These are phyloP conservation scores for Phoxinus dragarum DNA, from an alignment of 2,797 vertebrate species.

Conservation along the genomic window DNA sequence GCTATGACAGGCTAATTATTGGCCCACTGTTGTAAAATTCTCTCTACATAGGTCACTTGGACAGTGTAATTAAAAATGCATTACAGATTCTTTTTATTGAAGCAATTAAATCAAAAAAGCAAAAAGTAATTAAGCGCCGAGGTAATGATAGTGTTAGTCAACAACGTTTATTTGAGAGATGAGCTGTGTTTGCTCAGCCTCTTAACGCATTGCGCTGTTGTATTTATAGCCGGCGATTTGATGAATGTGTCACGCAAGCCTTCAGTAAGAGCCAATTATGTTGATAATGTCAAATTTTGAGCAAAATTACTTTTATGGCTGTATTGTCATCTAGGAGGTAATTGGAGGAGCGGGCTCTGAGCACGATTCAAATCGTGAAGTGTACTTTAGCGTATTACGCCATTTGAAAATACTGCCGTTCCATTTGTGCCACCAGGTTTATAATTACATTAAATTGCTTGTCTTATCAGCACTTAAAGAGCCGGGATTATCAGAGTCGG, in stretches of 20 bases:
- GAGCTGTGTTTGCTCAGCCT: conserved; percentile 86
- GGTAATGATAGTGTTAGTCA: conserved; percentile 99
- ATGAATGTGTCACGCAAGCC: conserved; percentile 90
- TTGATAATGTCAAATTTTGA: conserved; percentile 98
- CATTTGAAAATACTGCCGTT: conserved; percentile 76
- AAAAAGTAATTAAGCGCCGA: conserved; percentile 92
- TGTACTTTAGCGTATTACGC: conserved; percentile 74
- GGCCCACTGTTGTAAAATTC: conserved; percentile 95
- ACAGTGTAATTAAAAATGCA: conserved; percentile 99
- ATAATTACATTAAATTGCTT: conserved; percentile 86
- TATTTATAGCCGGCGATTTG: conserved; percentile 89
- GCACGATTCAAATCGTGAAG: conserved; percentile 76
- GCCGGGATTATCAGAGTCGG: conserved; percentile 81
- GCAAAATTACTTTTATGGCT: conserved; percentile 83
- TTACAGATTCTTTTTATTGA: conserved; percentile 99
- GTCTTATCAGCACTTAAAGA: conserved; percentile 84
- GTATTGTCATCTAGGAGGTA: conserved; percentile 80
- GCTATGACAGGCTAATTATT: conserved; percentile 99
- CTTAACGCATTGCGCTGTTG: conserved; percentile 80
- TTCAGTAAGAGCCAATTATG: conserved; percentile 93
- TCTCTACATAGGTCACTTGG: conserved; percentile 97
- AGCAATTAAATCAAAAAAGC: conserved; percentile 99
- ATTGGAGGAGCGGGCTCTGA: conserved; percentile 77
- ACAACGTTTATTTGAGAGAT: conserved; percentile 92
- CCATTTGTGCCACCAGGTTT: conserved; percentile 80